phyloP scores from a whole-genome alignment of 2,888 invertebrate species.

The Teleogryllus oceanicus region DNA sequence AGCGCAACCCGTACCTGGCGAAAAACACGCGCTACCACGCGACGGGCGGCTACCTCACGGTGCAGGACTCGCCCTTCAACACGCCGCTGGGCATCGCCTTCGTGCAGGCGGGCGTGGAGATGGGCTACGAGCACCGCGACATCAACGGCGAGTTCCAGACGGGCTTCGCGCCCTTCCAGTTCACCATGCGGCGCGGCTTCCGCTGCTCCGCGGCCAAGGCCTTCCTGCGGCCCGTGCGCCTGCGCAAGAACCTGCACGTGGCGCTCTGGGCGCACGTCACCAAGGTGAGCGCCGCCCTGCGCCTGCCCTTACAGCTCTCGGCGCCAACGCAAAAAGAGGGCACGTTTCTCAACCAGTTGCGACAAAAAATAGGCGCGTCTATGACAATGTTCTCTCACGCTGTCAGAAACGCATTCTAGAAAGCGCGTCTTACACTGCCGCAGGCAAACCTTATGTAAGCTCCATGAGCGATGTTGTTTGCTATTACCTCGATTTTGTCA shows the following conservation, averaged over 20 bases:
- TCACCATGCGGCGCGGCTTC: constrained; percentile 80
- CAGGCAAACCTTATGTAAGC: too few species aligned
- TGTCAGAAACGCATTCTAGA: too few species aligned
- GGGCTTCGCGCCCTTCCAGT: constrained; percentile 82
- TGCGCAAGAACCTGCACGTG: constrained; percentile 76
- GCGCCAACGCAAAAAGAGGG: too few species aligned
- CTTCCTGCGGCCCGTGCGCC: constrained; percentile 72
- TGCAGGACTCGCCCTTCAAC: constrained; percentile 73
- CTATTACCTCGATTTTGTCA: too few species aligned
- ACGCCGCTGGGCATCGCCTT: constrained; percentile 83
- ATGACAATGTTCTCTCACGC: too few species aligned
- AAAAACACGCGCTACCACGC: constrained; percentile 66
- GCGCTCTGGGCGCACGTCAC: constrained; percentile 78
- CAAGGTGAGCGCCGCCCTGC: constrained; percentile 7
- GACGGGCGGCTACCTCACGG: constrained; percentile 71
- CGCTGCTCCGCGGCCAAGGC: constrained; percentile 83
- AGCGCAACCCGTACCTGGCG: constrained; percentile 82
- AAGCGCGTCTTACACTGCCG: too few species aligned
- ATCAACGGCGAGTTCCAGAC: constrained; percentile 83
- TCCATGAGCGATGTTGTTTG: too few species aligned
- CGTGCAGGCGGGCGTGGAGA: constrained; percentile 84
- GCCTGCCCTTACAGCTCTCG: too few species aligned
- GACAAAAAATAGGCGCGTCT: too few species aligned
- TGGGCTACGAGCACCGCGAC: constrained; percentile 84
- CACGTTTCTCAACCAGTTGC: too few species aligned